Base-by-base conservation (phyloP, 2,888 invertebrate genomes). In the Sericinus montela region DNA sequence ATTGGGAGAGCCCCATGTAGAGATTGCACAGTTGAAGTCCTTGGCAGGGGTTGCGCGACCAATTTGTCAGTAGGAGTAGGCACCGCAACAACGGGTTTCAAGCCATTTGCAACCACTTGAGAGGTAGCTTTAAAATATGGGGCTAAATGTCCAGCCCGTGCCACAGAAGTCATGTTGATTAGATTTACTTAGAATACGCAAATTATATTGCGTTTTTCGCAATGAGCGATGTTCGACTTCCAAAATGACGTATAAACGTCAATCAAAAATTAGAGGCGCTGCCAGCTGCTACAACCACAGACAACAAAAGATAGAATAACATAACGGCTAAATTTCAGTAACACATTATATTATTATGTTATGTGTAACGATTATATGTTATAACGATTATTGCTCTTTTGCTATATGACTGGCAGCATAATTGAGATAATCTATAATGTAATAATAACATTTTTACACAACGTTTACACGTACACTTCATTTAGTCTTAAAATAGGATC, bases 41-140 rank as follows among this genome's bases (percentile, higher is more conserved):
- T 77, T 49, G 90, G 88, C 47, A 80, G 65, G 50, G 87, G 78
- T 52, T 79, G 72, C 15, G 75, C 69, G 54, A 87, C 76, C 58
- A 85, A 59, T 55, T 89, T 80, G 56, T 92, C 90, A 51, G 89
- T 80, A 53, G 91, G 79, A 53, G 85, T 79, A 45, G 91, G 79
- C 43, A 87, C 88, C 32, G 87, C 77, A 25, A 89, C 85, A 10
- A 88, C 75, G 15, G 93, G 91, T 66, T 92, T 92, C 14, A 92
- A 65, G 50, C 93, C 92, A 65, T 92, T 92, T 53, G 93, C 90
- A 25, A 95, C 92, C 45, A 92, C 93, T 66, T 91, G 92, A 52
- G 91, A 91, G 29, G 92, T 89, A 39, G 93, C 91, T 68, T 93
- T 93, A 62, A 94, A 87, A 69, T 92, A 94, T 48, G 92, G 91